A percentile compares a stretch with the other conserved stretches of the same genome.
Conservation (phyloP, 2,113 vertebrate genomes). For the Sylvia atricapilla region DNA sequence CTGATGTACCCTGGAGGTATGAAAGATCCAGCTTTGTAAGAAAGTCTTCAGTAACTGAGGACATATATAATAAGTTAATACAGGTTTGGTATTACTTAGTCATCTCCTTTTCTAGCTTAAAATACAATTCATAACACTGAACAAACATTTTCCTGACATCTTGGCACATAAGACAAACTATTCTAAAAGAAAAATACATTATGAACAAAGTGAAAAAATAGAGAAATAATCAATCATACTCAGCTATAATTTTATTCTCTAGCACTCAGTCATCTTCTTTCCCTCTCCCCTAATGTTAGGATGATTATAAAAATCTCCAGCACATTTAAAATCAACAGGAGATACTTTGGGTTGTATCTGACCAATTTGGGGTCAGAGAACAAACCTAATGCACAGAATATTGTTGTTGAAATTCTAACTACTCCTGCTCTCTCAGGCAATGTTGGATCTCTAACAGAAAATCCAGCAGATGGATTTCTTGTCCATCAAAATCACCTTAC, state of each 20-base stretch:
- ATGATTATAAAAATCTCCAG: neutral
- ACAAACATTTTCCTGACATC: neutral
- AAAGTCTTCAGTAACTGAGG: neutral
- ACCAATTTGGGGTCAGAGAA: neutral
- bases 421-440: neutral
- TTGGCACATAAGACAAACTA: neutral
- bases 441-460: neutral
- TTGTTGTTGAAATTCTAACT: neutral
- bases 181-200: neutral
- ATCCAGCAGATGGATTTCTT: neutral
- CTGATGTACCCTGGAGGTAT: neutral
- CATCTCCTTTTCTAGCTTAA: neutral
- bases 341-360: neutral
- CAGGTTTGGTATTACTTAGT: neutral
- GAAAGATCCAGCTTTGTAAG: neutral
- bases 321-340: neutral
- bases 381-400: neutral
- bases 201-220: neutral
- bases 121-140: neutral
- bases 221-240: neutral
- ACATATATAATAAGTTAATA: neutral
- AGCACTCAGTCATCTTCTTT: neutral
- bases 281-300: accelerated
- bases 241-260: neutral
- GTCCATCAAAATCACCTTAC: neutral